Evolutionary conservation across 1,140 invertebrate species (phyloP), one percentile per base, ranked within the genome.

Genomic region (Tetramorium parvispinum): DNA sequence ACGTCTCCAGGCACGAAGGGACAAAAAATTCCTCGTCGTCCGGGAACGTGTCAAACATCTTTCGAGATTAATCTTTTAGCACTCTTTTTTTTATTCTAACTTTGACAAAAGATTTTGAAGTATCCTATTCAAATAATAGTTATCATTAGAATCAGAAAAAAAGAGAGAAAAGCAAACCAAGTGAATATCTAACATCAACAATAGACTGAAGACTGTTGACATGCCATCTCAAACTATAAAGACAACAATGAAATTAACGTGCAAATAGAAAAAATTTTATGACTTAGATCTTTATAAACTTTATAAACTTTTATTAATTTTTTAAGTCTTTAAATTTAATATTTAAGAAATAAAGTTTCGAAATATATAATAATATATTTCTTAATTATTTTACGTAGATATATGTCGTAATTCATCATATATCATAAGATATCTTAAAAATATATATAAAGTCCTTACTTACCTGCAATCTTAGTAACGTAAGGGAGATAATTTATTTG

Each of bases 1-100:
- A 75, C 68, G 24, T 83, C 18, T n/a, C 55, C 53, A 18, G 24
- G 40, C 40, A 59, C 24, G 66, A 46, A 71, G 40, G 32, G n/a
- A 75, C 10, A 78, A 83, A 78, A 82, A 73, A 83, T 55, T 87
- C 86, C 24, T 79, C 79, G 18, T 71, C 27, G 11, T 53, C 27
- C 21, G 27, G 13, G 40, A 49, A 70, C 24, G 46, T 77, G 55
- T 76, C 53, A 59, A 55, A 40, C 55, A 61, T 68, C 21, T 63
- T n/a, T 53, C 32, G 32, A 73, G 46, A 81, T 49, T 83, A 73
- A 75, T 59, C 32, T 61, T 81, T 87, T 79, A 78, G 63, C 37
- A 32, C 65, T 68, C 51, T 51, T 53, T 51, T 40, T 43, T 43
- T 73, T 83, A 83, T 55, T 37, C 24, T 18, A 59, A 46, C 27